Evolutionary conservation across 2,888 invertebrate species (phyloP), one percentile per base, ranked within the genome.

Genomic region (Dryobota labecula): DNA sequence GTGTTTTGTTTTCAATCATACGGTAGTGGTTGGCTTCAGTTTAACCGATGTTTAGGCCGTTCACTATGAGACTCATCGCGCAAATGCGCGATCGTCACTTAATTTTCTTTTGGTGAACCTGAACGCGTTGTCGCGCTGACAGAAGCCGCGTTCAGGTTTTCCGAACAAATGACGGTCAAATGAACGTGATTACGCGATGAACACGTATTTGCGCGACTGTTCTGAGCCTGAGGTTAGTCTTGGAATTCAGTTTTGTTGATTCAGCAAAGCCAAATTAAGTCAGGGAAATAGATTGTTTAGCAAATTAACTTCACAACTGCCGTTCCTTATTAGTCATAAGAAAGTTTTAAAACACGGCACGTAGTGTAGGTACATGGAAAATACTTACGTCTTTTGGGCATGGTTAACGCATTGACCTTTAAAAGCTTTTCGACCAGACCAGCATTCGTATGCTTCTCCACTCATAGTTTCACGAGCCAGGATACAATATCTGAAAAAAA

Each of bases 401-500:
- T 92, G 92, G 81, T 90, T 92, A 27, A 92, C 84, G 70, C 95
- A 95, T 68, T 91, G 92, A 0, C 86, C 85, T 73, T 89, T 92
- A 2, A 61, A 72, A 18, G 79, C 70, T 88, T 92, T 80, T 68
- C 88, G 93, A 7, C 86, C 61, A 15, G 86, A 76, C 33, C 89
- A 85, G 71, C 95, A 95, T 1, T 85, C 84, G 68, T 88, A 87
- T 33, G 80, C 86, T 13, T 92, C 92, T 13, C 85, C 90, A 27
- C 83, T 84, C 41, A 73, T 51, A 11, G 87, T 92, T 75, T 95
- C 95, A 18, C 92, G 89, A 2, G 91, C 90, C 11, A 87, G 67
- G 38, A 93, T 91, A 76, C 95, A 95, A 76, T 95, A 95, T 92
- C 95, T 95, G 89, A 38, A 74, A 83, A 70, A 62, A 27, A 15